Evolutionary conservation across 2,888 invertebrate genomes (phyloP).

Genomic region (Drosophila sordidula): DNA sequence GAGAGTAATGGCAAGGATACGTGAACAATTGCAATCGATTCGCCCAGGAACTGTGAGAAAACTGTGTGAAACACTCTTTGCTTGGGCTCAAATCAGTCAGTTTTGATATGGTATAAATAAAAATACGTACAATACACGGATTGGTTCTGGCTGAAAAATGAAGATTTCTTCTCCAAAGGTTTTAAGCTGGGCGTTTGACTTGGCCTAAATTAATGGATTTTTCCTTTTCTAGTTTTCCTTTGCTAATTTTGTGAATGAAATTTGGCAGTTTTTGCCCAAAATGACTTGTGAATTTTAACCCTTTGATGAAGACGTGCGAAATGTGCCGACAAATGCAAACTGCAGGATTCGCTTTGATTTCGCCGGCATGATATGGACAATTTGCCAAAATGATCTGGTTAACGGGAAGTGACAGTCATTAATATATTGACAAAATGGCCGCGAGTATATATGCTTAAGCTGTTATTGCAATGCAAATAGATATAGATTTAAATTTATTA

Average conservation of each 20-base stretch:
- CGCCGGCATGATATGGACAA: slow-evolving; percentile 60
- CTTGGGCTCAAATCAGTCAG: slow-evolving; percentile 2
- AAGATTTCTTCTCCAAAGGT: slow-evolving; percentile 12
- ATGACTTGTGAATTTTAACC: slow-evolving; percentile 74
- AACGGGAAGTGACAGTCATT: slow-evolving; percentile 65
- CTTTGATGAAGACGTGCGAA: slow-evolving; percentile 45
- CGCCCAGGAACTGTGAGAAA: slow-evolving; percentile 61
- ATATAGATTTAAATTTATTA: background rate
- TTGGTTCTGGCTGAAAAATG: slow-evolving; percentile 34
- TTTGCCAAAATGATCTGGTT: slow-evolving; percentile 52
- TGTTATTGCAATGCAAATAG: background rate
- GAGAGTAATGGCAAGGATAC: slow-evolving; percentile 76
- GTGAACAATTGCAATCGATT: slow-evolving; percentile 61
- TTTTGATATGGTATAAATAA: slow-evolving; percentile 21
- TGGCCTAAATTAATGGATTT: slow-evolving; percentile 41
- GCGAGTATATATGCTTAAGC: background rate
- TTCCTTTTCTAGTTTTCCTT: slow-evolving; percentile 12
- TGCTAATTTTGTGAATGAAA: slow-evolving; percentile 57
- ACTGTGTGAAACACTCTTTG: slow-evolving; percentile 23
- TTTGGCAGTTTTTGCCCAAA: slow-evolving; percentile 50
- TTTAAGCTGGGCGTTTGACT: slow-evolving; percentile 15
- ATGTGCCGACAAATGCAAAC: slow-evolving; percentile 49
- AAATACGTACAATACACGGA: slow-evolving; percentile 15
- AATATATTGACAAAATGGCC: slow-evolving; percentile 49
- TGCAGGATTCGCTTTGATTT: slow-evolving; percentile 56